A percentile compares a stretch with the other conserved stretches of the same genome.
phyloP scores from a whole-genome alignment of 2,113 vertebrate species.

The Colaptes auratus region DNA sequence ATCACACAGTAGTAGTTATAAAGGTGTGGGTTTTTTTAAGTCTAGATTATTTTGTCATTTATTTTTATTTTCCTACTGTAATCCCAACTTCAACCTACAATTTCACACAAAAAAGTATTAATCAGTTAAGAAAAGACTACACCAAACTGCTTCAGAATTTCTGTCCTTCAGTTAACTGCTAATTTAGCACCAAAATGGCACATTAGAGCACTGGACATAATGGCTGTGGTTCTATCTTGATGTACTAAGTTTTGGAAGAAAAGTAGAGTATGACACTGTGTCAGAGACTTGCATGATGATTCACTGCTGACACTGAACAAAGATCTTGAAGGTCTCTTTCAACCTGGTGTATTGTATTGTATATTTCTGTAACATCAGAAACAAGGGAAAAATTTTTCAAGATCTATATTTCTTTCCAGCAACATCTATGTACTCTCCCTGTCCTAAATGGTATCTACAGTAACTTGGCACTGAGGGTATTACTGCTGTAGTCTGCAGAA shows the following conservation, averaged over 20 bases:
- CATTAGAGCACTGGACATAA: neutral
- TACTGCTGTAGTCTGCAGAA: neutral
- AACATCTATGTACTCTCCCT: neutral
- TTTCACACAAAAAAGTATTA: conserved; percentile 41
- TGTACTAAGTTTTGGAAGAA: neutral
- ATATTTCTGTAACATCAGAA: fast-evolving
- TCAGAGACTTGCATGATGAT: neutral
- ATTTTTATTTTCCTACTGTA: neutral
- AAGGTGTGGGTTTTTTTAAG: neutral
- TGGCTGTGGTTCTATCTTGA: neutral
- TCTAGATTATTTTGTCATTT: neutral
- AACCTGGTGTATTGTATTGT: no score
- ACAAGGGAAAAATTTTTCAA: neutral
- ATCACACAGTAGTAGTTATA: neutral
- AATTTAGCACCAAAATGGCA: neutral
- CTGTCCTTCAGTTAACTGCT: neutral
- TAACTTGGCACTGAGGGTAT: neutral
- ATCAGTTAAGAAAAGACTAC: conserved; percentile 27
- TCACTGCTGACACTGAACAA: neutral
- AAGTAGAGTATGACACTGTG: neutral
- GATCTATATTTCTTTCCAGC: neutral
- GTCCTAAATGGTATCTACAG: fast-evolving
- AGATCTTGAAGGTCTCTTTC: no score
- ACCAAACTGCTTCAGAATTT: neutral
- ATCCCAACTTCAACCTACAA: neutral